Evolutionary conservation across 2,113 vertebrate genomes (phyloP).

Genomic region (Antennarius striatus): DNA sequence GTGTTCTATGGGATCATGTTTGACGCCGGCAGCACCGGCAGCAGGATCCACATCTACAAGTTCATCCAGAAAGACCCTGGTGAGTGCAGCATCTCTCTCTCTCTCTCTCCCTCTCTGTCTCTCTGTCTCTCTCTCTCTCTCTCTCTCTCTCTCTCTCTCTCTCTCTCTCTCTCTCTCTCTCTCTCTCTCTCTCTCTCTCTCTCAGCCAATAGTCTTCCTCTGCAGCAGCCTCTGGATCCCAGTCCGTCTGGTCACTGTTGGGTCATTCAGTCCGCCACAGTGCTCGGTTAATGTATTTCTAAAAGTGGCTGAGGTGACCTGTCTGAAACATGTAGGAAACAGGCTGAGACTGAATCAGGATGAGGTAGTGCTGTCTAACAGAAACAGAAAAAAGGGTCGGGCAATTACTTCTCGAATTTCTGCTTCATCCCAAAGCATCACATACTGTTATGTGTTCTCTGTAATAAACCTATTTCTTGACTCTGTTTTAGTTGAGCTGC

Average conservation of each 20-base stretch:
- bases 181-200: background rate
- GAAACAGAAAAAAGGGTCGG: constrained; percentile 15
- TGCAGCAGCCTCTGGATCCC: constrained; percentile 55
- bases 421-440: constrained; percentile 1
- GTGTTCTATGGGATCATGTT: constrained; percentile 96
- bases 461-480: constrained; percentile 17
- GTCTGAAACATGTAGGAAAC: constrained; percentile 65
- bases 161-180: constrained; percentile 1
- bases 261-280: constrained; percentile 53
- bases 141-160: constrained; percentile 6
- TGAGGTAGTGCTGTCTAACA: constrained; percentile 19
- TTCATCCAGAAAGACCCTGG: constrained; percentile 93
- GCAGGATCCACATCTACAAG: constrained; percentile 95
- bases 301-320: constrained; percentile 53
- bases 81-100: constrained; percentile 57
- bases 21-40: constrained; percentile 97
- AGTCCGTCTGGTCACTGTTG: constrained; percentile 49
- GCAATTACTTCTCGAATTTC: constrained; percentile 14
- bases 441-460: background rate
- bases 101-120: constrained; percentile 13
- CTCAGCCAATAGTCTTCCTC: background rate
- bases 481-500: constrained; percentile 80
- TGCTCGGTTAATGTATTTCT: constrained; percentile 56
- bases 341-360: constrained; percentile 32
- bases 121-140: constrained; percentile 7